A percentile compares a stretch with the other conserved stretches of the same genome.
These are phyloP conservation scores for Eledona agricola DNA, from an alignment of 2,888 invertebrate genomes.

Conservation along the genomic window DNA sequence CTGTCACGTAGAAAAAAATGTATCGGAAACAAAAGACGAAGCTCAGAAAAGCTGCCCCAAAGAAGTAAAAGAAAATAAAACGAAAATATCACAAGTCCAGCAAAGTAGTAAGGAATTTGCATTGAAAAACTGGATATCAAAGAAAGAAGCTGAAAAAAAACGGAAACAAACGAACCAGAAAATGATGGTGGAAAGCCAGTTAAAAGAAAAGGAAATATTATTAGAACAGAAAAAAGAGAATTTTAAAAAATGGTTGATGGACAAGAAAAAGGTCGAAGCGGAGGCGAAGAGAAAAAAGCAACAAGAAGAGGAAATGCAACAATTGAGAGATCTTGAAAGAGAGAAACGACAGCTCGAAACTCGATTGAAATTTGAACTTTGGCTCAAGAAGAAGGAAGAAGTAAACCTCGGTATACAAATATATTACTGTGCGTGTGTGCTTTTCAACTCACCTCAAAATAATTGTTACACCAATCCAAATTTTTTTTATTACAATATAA, in stretches of 20 bases:
- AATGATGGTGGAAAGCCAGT: constrained; percentile 51
- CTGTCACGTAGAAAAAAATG: constrained; percentile 31
- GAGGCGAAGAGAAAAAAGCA: constrained; percentile 61
- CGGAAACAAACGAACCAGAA: constrained; percentile 50
- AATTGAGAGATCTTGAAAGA: constrained; percentile 54
- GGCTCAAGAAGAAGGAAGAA: constrained; percentile 70
- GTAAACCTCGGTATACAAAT: constrained; percentile 69
- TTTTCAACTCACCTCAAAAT: too few species aligned
- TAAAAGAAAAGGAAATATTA: constrained; percentile 57
- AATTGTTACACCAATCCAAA: too few species aligned
- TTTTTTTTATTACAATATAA: too few species aligned
- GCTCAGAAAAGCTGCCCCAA: constrained; percentile 6
- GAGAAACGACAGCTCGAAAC: constrained; percentile 54
- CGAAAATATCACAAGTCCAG: constrained; percentile 38
- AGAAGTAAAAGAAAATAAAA: constrained; percentile 31
- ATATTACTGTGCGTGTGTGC: too few species aligned
- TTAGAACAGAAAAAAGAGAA: constrained; percentile 60
- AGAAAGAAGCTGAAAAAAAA: constrained; percentile 55
- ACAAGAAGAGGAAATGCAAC: constrained; percentile 57
- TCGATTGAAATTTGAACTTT: constrained; percentile 57
- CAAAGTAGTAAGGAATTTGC: constrained; percentile 42
- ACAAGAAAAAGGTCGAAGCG: constrained; percentile 49
- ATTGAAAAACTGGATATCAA: constrained; percentile 62
- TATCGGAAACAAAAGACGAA: constrained; percentile 17
- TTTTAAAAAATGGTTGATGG: constrained; percentile 59